phyloP scores from a whole-genome alignment of 2,888 invertebrate genomes.

The Heteropelma amictum region DNA sequence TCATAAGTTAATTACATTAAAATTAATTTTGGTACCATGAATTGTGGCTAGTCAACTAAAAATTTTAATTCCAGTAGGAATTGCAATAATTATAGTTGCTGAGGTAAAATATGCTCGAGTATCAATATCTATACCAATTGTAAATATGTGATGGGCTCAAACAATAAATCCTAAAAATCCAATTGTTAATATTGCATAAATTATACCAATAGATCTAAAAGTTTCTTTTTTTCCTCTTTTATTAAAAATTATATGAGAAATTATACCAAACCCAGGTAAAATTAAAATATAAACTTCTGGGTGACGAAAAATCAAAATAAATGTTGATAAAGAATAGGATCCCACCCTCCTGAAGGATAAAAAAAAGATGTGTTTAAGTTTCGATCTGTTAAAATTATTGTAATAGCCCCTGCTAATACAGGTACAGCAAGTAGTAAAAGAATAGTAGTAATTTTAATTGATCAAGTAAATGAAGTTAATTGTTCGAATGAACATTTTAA shows the following conservation, averaged over 20 bases:
- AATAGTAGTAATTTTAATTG: constrained; percentile 84
- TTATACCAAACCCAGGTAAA: constrained; percentile 89
- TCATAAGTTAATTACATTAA: constrained; percentile 82
- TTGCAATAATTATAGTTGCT: constrained; percentile 92
- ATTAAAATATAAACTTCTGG: constrained; percentile 93
- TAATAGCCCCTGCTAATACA: constrained; percentile 89
- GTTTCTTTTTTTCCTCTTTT: constrained; percentile 87
- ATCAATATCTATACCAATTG: constrained; percentile 90
- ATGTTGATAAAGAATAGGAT: constrained; percentile 90
- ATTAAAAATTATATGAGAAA: constrained; percentile 88
- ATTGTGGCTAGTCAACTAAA: constrained; percentile 86
- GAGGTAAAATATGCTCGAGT: constrained; percentile 91
- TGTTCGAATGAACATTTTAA: no score
- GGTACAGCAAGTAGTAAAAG: constrained; percentile 85
- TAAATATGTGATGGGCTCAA: constrained; percentile 92
- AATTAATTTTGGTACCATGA: constrained; percentile 82
- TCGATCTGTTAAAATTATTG: constrained; percentile 88
- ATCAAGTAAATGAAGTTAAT: constrained; percentile 87
- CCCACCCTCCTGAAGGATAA: constrained; percentile 89
- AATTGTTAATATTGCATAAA: constrained; percentile 92
- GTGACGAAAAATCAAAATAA: constrained; percentile 93
- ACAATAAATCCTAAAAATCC: constrained; percentile 90
- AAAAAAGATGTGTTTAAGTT: constrained; percentile 91
- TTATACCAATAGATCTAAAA: constrained; percentile 86
- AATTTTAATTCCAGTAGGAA: constrained; percentile 91